Evolutionary conservation across 2,888 invertebrate species (phyloP).

Genomic region (Eudasyphora cyanicolor): DNA sequence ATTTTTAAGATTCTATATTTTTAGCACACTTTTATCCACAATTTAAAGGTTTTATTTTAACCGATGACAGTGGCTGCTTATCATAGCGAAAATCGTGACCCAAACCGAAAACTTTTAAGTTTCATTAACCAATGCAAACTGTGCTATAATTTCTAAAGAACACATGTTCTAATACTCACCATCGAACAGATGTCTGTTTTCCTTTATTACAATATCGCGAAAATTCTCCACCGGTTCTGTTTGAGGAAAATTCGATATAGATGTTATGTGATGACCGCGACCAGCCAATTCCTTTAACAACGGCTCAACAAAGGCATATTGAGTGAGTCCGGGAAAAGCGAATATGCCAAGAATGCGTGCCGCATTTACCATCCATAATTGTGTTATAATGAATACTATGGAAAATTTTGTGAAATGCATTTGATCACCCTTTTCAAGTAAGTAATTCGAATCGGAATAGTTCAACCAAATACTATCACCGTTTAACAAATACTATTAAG

Average conservation of each 20-base stretch:
- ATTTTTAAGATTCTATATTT: too few relatives aligned
- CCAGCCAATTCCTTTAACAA: slow-evolving; percentile 70
- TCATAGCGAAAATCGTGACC: too few relatives aligned
- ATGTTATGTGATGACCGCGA: slow-evolving; percentile 72
- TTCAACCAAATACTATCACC: neutral
- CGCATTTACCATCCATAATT: slow-evolving; percentile 22
- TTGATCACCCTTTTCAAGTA: neutral
- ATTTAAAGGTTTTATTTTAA: too few relatives aligned
- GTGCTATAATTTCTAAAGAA: too few relatives aligned
- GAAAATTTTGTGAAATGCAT: neutral
- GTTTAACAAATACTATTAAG: too few relatives aligned
- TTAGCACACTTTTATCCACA: too few relatives aligned
- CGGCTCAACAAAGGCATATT: slow-evolving; percentile 73
- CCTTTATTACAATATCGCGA: slow-evolving; percentile 65
- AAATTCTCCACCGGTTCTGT: slow-evolving; percentile 69
- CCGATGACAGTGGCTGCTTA: too few relatives aligned
- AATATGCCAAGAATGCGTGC: slow-evolving; percentile 70
- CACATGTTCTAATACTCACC: too few relatives aligned
- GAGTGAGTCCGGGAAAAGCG: slow-evolving; percentile 69
- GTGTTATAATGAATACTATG: neutral
- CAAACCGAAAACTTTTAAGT: too few relatives aligned
- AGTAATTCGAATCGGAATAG: neutral
- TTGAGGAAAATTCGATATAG: slow-evolving; percentile 72
- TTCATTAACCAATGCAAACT: too few relatives aligned
- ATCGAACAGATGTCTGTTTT: slow-evolving; percentile 31